Conservation (phyloP, 2,797 vertebrate genomes). For the Orientallactaga sibirica region DNA sequence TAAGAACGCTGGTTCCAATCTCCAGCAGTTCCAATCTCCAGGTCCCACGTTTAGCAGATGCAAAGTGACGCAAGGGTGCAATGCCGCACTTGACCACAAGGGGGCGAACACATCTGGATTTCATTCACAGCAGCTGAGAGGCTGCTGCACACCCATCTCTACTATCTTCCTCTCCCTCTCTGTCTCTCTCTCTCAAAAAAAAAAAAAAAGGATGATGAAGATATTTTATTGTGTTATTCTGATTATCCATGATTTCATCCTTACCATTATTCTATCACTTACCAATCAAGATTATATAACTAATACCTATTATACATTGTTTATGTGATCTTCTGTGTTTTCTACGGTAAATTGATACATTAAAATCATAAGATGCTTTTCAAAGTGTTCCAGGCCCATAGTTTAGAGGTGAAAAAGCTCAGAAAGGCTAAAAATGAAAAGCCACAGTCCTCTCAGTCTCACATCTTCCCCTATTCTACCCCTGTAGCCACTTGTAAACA, state of each 20-base stretch:
- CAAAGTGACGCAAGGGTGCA: too few relatives aligned
- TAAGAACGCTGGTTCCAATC: too few relatives aligned
- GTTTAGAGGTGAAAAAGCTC: background rate
- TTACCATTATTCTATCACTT: background rate
- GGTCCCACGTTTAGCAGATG: too few relatives aligned
- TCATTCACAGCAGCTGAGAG: too few relatives aligned
- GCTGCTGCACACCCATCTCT: too few relatives aligned
- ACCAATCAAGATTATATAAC: background rate
- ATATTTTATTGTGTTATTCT: constrained; percentile 10
- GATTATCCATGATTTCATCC: background rate
- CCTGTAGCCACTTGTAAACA: background rate
- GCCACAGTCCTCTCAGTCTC: background rate
- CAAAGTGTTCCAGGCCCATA: background rate
- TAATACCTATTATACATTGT: background rate
- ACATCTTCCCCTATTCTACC: background rate
- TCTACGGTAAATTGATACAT: background rate
- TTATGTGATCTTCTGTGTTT: background rate
- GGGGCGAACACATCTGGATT: too few relatives aligned
- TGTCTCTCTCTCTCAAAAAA: too few relatives aligned
- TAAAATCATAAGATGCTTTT: background rate
- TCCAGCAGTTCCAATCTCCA: too few relatives aligned
- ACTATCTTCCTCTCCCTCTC: too few relatives aligned
- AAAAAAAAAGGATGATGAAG: background rate
- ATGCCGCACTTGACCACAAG: too few relatives aligned
- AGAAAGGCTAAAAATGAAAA: constrained; percentile 23